phyloP scores from a whole-genome alignment of 2,888 invertebrate genomes.

The Selenia dentaria region DNA sequence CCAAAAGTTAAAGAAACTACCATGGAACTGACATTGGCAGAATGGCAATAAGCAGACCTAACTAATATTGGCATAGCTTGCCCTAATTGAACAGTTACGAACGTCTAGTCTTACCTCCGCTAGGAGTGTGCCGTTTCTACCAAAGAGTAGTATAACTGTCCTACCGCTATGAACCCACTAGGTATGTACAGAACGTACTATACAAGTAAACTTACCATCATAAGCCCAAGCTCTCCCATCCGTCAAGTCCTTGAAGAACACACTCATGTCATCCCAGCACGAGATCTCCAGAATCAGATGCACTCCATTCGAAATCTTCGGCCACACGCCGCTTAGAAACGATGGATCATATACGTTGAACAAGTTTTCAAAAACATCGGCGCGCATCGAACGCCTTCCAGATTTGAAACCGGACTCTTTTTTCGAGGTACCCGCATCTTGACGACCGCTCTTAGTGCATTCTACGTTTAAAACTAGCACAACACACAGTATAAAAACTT shows the following conservation, averaged over 20 bases:
- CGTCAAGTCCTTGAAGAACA: constrained; percentile 68
- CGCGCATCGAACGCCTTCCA: constrained; percentile 44
- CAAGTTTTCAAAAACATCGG: constrained; percentile 65
- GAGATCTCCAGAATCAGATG: constrained; percentile 63
- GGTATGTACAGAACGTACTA: too few relatives aligned
- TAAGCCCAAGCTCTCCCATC: constrained; percentile 80
- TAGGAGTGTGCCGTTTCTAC: too few relatives aligned
- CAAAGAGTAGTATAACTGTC: too few relatives aligned
- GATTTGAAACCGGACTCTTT: constrained; percentile 43
- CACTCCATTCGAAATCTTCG: constrained; percentile 66
- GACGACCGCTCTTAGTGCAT: constrained; percentile 38
- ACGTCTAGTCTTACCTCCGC: too few relatives aligned
- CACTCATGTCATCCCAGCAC: constrained; percentile 73
- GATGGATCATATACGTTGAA: constrained; percentile 74
- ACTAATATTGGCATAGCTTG: too few relatives aligned
- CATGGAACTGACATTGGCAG: too few relatives aligned
- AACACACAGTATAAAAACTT: constrained; percentile 37
- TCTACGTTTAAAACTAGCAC: constrained; percentile 33
- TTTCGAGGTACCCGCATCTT: constrained; percentile 39
- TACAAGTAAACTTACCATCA: constrained; percentile 76
- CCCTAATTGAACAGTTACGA: too few relatives aligned
- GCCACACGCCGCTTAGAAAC: constrained; percentile 74
- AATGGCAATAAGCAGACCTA: too few relatives aligned
- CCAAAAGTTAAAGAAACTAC: too few relatives aligned
- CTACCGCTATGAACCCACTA: too few relatives aligned